Percentiles rank a stretch among this genome's conserved stretches.
These are phyloP conservation scores for Tetrax tetrax DNA, from an alignment of 2,113 vertebrate species.

Conservation along the genomic window DNA sequence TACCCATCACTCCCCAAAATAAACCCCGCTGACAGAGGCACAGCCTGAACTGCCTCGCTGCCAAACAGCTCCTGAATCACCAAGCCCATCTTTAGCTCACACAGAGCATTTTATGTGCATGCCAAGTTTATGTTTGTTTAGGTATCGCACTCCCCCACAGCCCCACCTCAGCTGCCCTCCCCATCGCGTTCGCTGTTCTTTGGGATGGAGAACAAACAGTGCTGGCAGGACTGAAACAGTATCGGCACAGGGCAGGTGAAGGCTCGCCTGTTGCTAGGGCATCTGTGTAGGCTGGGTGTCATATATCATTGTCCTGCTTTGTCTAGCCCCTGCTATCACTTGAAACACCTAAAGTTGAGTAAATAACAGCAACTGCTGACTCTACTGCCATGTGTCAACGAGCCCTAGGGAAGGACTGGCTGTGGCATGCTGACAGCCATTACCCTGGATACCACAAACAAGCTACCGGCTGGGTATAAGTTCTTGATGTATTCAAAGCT, in stretches of 20 bases:
- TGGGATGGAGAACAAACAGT: conserved; percentile 64
- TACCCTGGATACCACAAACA: conserved; percentile 81
- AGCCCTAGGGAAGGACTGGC: conserved; percentile 73
- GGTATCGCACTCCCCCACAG: background rate
- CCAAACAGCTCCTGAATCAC: background rate
- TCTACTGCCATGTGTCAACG: conserved; percentile 76
- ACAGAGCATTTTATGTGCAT: background rate
- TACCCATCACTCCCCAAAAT: background rate
- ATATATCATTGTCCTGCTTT: conserved; percentile 82
- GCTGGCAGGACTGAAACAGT: conserved; percentile 78
- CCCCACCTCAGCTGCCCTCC: background rate
- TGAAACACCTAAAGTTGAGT: conserved; percentile 82
- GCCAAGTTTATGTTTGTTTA: conserved; percentile 35
- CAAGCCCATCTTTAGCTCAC: background rate
- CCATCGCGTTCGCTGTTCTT: background rate
- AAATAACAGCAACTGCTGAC: conserved; percentile 83
- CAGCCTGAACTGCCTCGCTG: background rate
- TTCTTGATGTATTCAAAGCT: conserved; percentile 76
- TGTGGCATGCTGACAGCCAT: conserved; percentile 76
- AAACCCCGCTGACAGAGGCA: background rate
- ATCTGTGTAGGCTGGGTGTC: conserved; percentile 62
- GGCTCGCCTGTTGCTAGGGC: conserved; percentile 86
- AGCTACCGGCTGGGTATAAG: conserved; percentile 66
- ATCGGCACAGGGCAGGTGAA: conserved; percentile 84
- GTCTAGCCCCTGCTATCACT: conserved; percentile 75